A percentile compares a stretch with the other conserved stretches of the same genome.
Evolutionary conservation across 2,888 invertebrate genomes (phyloP).

Genomic region (Flexamia atlantica): DNA sequence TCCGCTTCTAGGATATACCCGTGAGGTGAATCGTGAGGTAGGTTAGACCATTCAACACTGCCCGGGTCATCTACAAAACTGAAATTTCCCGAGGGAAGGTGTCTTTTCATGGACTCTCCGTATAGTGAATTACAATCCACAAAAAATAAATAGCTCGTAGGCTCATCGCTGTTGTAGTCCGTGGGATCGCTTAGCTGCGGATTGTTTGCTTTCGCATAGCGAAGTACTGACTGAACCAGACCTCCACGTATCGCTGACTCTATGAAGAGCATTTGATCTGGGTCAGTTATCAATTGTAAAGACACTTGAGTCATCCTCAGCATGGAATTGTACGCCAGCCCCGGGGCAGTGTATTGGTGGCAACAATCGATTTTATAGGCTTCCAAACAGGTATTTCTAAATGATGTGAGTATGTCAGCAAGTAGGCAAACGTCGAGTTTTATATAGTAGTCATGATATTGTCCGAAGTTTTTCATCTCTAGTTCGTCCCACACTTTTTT

Average conservation of each 20-base stretch:
- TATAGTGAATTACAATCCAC: neutral
- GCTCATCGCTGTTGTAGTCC: neutral
- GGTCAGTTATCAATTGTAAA: slow-evolving; percentile 63
- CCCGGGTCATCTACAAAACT: neutral
- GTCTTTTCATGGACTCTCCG: neutral
- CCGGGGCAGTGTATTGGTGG: slow-evolving; percentile 57
- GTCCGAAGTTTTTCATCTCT: slow-evolving; percentile 70
- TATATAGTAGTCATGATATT: slow-evolving; percentile 69
- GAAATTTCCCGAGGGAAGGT: neutral
- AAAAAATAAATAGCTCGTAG: neutral
- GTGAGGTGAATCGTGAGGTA: neutral
- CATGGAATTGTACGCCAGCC: slow-evolving; percentile 50
- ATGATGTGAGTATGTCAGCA: slow-evolving; percentile 63
- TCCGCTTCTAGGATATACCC: slow-evolving; percentile 8
- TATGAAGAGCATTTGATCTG: slow-evolving; percentile 61
- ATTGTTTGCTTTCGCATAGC: slow-evolving; percentile 49
- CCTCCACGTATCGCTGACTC: slow-evolving; percentile 64
- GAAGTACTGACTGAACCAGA: slow-evolving; percentile 22
- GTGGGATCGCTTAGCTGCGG: neutral
- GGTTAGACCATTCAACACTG: neutral
- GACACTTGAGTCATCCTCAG: slow-evolving; percentile 55
- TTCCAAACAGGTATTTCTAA: slow-evolving; percentile 54
- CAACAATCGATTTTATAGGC: slow-evolving; percentile 59
- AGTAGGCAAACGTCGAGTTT: slow-evolving; percentile 59
- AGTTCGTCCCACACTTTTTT: slow-evolving; percentile 72